Evolutionary conservation across 92 coral and sea anemone species (phyloP), one percentile per base, ranked within the genome.

Genomic region (Parazoanthus swiftii): DNA sequence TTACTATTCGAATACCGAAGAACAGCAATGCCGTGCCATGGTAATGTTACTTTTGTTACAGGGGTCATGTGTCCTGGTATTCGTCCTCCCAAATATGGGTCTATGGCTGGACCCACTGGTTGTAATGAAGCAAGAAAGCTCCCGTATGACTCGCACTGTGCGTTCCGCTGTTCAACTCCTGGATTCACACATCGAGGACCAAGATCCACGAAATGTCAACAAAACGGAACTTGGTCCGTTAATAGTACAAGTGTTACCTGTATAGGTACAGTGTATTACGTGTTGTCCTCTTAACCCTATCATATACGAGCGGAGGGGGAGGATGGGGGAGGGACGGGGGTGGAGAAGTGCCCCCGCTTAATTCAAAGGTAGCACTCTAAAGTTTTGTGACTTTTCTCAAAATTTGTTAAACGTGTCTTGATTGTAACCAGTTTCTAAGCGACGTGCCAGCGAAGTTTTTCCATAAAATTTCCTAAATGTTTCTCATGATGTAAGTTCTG

Each of bases 181-280:
- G 85, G 75, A n/a, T 81, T 81, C 36, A 43, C n/a, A 37, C 75
- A 6, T 5, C 85, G 65, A 21, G 85, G 85, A 65, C 51, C 75
- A 39, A 35, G 16, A 43, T 39, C 9, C 6, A 81, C 74, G 8
- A 65, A 26, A 39, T 81, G 85, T 67, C 73, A 58, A 54, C 74
- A 35, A 65, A 65, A 81, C 48, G 85, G 85, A 21, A 81, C 74
- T 21, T 81, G 85, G 85, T 65, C 85, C 50, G 36, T 81, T 63
- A 38, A 81, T 20, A 63, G 74, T 33, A 59, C 85, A 23, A 65
- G 36, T 8, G 51, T 63, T 8, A 8, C 33, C 33, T 81, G 85
- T 67, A 81, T 20, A 81, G 85, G 85, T 81, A 81, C 43, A 29
- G 8, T 38, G 20, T 20, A 29, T 5, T 26, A n/a, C 51, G 8